Conservation (phyloP, 30 jellyfish, hydroid and myxozoan genomes). For the Aurelia aurita complex sp. Pacific region DNA sequence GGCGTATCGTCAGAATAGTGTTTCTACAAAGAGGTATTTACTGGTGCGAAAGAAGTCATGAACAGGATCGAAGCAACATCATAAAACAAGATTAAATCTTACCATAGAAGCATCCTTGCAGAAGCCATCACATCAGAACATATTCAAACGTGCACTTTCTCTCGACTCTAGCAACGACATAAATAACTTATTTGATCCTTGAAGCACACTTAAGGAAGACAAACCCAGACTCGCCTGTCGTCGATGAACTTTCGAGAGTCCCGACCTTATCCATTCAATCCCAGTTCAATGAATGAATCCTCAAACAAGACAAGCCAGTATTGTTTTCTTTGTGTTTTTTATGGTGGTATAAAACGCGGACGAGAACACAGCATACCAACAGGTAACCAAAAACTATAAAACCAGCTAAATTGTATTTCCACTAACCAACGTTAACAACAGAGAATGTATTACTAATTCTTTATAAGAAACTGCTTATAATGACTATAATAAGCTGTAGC, state of each 20-base stretch:
- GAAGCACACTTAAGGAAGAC: conserved; percentile 30
- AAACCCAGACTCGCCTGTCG: conserved; percentile 41
- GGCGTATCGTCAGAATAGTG: too few relatives aligned
- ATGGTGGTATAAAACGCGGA: conserved; percentile 6
- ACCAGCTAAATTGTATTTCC: too few relatives aligned
- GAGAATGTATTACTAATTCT: too few relatives aligned
- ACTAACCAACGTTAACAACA: too few relatives aligned
- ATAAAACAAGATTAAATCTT: not conserved
- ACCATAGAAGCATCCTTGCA: conserved; percentile 33
- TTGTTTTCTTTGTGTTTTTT: too few relatives aligned
- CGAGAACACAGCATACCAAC: not conserved
- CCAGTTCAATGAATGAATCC: conserved; percentile 48
- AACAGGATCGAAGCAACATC: too few relatives aligned
- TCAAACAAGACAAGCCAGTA: not conserved
- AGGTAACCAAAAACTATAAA: too few relatives aligned
- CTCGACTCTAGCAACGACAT: conserved; percentile 26
- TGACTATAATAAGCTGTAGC: too few relatives aligned
- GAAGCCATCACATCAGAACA: conserved; percentile 26
- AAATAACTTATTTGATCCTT: not conserved
- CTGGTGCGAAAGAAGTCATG: too few relatives aligned
- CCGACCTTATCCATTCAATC: conserved; percentile 14
- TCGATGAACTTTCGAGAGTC: not conserved
- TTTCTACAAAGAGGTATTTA: too few relatives aligned
- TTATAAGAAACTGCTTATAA: too few relatives aligned
- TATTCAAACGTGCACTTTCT: not conserved